Evolutionary conservation across 2,113 vertebrate species (phyloP), one percentile per base, ranked within the genome.

Genomic region (Bambusicola thoracicus): DNA sequence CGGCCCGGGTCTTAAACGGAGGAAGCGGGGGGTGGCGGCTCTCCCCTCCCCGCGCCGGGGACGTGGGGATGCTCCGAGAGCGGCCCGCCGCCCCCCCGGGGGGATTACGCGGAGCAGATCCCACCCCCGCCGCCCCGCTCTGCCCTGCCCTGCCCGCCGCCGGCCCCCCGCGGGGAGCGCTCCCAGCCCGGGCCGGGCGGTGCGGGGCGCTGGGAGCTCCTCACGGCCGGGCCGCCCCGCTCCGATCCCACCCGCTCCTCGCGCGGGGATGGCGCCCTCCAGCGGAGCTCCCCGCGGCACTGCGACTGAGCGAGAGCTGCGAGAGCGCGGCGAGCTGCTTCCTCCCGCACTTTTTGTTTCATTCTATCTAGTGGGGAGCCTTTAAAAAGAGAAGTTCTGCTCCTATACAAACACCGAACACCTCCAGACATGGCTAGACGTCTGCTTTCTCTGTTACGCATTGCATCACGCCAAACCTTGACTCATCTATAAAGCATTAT

Each of bases 61-160:
- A 56, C 81, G 86, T 14, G 78, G 66, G 70, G 92, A 36, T 82
- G 90, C 83, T 70, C 83, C 81, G 49, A 41, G 65, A 25, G 65
- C 58, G 21, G 81, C 48, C 74, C 49, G 49, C 49, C 49, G 49
- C 89, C 81, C 58, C 63, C 63, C 76, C 36, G 34, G 69, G 61
- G 75, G 86, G 75, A 91, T 94, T 94, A 95, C 92, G 95, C 91
- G 41, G 74, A 76, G 68, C 68, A 79, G 56, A 75, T 76, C 92
- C 89, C 84, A 86, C 83, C 83, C 68, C 88, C 46, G 62, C 77
- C 46, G 82, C 32, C 58, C n/a, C 24, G 68, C 49, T 13, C 49
- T 51, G 12, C 48, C 48, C 48, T 49, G 48, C 48, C 49, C 49
- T 53, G 49, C 49, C 49, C 49, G 49, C 49, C 49, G 49, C 76